These are phyloP conservation scores for Meta bourneti DNA, from an alignment of 2,888 invertebrate genomes.

Conservation along the genomic window DNA sequence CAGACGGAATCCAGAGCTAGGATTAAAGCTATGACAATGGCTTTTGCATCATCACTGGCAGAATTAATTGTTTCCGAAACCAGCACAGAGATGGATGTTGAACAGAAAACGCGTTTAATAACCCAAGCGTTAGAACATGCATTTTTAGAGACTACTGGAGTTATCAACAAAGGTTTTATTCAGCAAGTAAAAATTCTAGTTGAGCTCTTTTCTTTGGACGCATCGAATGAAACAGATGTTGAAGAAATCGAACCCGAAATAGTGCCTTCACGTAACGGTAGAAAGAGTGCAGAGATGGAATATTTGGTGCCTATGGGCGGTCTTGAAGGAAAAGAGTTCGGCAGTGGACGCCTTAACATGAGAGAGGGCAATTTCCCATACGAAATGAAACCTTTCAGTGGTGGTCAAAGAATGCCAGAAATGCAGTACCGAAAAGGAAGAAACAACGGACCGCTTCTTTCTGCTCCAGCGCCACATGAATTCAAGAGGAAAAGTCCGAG, in stretches of 20 bases:
- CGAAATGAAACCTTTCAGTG: neutral
- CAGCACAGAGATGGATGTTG: slow-evolving; percentile 26
- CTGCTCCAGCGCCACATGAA: neutral
- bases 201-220: slow-evolving; percentile 32
- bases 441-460: neutral
- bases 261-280: neutral
- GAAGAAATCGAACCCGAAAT: neutral
- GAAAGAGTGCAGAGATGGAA: neutral
- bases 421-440: neutral
- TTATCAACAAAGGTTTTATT: slow-evolving; percentile 18
- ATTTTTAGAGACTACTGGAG: slow-evolving; percentile 25
- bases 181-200: slow-evolving; percentile 43
- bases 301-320: neutral
- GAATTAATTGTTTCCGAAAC: slow-evolving; percentile 50
- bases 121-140: slow-evolving; percentile 25
- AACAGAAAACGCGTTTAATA: slow-evolving; percentile 17
- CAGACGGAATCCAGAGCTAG: slow-evolving; percentile 18
- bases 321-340: neutral
- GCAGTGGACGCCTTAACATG: neutral
- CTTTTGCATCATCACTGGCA: slow-evolving; percentile 55
- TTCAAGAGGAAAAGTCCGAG: neutral
- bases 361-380: neutral
- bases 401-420: neutral
- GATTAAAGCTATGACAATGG: slow-evolving; percentile 52
- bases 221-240: neutral